Evolutionary conservation across 2,797 vertebrate species (phyloP), one percentile per base, ranked within the genome.

Genomic region (Coregonus ussuriensis): DNA sequence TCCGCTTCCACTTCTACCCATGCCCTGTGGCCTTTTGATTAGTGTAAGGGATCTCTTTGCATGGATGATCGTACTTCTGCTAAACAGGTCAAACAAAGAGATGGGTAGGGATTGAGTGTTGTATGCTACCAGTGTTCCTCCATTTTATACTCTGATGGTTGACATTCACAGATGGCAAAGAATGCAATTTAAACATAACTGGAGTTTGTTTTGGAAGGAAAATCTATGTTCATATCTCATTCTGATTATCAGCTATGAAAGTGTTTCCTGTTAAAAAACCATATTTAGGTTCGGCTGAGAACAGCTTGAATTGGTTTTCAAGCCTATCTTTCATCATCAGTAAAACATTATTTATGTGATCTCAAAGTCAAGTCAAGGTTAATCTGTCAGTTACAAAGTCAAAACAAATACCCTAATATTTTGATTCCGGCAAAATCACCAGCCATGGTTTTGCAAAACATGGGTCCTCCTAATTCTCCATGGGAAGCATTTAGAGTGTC

Each of bases 401-500:
- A 65, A 29, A 65, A 65, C 6, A 13, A 65, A 65, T 25, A 31
- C n/a, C 7, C 21, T 11, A 65, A 29, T 29, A 29, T 65, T 65
- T 25, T 65, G 25, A 65, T 65, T 31, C 11, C 4, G 62, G 62
- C 62, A 65, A 65, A 65, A n/a, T 65, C 62, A 65, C n/a, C 21
- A 29, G 25, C 13, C 21, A 29, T 31, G 13, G 11, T 29, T 63
- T 21, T 21, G 62, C 1, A 29, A 25, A 29, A 63, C 62, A 63
- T 18, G 13, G 53, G 41, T 56, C 5, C 4, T 51, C 13, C 53
- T 16, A 18, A 56, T 56, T 56, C 53, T 56, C 53, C 1, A 4
- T 56, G 53, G 4, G 53, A 56, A 54, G 53, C 14, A 16, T 54
- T 25, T 21, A 1, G 1, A 54, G 76, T 84, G 86, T 76, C 78